Base-by-base conservation (phyloP, 2,113 vertebrate species). In the Typhlomys cinereus region DNA sequence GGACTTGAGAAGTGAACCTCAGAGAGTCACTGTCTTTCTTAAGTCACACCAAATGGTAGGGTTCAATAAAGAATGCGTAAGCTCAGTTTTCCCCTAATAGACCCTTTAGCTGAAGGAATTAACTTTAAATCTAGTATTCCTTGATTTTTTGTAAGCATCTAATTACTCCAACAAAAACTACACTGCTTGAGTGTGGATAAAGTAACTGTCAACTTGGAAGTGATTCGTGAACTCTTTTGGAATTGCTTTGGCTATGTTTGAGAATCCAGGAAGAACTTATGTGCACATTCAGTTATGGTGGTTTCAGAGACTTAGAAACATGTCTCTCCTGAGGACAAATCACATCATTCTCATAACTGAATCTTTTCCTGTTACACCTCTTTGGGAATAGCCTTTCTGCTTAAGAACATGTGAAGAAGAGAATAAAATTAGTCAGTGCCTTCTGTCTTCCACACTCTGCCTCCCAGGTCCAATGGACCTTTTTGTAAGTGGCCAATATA, bases 381-480 rank as follows among this genome's bases (percentile, higher is more conserved):
- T 92, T 93, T 88, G 85, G 93, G 78, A 96, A 94, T 94, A 95
- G 87, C 73, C 93, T 96, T 95, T 96, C 29, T 88, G 36, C 50
- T 80, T 89, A 74, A 94, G 85, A 91, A 71, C 76, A 84, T 76
- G 67, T 95, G 71, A 95, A 81, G 62, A 92, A 93, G 17, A 36
- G 92, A 91, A 73, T 94, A 80, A 13, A 85, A 89, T 29, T 59
- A 81, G 83, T 86, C 59, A 67, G 27, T 86, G 84, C 46, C 50
- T 92, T 88, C 66, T 67, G 8, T 85, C 90, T 90, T 89, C 82
- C 88, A 39, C 44, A 88, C n/a, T 85, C 67, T 94, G 82, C 73
- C 85, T 92, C 89, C 23, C 95, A 98, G 98, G 93, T 98, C 97
- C 34, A 96, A 98, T 95, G 97, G 98, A 93, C 97, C 98, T 89